These are phyloP conservation scores for Anolis carolinensis DNA, from an alignment of 2,113 vertebrate species.

Conservation along the genomic window DNA sequence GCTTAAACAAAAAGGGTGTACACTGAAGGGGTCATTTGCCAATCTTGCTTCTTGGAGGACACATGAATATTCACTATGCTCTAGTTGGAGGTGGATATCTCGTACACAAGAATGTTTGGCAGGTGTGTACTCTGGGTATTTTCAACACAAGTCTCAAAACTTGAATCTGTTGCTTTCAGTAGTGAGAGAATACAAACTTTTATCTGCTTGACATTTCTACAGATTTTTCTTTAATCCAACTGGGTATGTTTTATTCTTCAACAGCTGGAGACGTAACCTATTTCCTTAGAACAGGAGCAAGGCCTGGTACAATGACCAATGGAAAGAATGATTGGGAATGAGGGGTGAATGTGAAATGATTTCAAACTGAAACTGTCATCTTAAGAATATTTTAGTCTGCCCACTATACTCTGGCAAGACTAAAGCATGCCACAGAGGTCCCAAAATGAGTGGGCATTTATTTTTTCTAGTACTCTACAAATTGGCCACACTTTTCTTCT, in stretches of 20 bases:
- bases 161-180: not conserved
- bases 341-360: conserved; percentile 35
- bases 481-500: conserved; percentile 33
- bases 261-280: conserved; percentile 26
- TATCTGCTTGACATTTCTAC: not conserved
- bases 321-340: conserved; percentile 30
- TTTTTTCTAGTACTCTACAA: conserved; percentile 28
- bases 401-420: conserved; percentile 12
- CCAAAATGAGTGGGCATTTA: conserved; percentile 18
- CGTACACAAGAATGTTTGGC: not conserved
- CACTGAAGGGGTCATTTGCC: not conserved
- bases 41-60: not conserved
- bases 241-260: not conserved
- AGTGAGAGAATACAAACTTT: not conserved
- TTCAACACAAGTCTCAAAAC: conserved; percentile 10
- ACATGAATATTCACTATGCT: not conserved
- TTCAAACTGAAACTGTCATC: conserved; percentile 38
- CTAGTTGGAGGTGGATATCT: not conserved
- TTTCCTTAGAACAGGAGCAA: not conserved
- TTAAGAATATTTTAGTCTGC: conserved; percentile 39
- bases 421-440: not conserved
- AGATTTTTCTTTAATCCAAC: not conserved
- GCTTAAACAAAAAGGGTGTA: not conserved
- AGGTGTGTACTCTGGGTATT: not conserved
- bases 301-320: conserved; percentile 25